A percentile compares a stretch with the other conserved stretches of the same genome.
Evolutionary conservation across 2,888 invertebrate genomes (phyloP).

Genomic region (Embidobia sp.): DNA sequence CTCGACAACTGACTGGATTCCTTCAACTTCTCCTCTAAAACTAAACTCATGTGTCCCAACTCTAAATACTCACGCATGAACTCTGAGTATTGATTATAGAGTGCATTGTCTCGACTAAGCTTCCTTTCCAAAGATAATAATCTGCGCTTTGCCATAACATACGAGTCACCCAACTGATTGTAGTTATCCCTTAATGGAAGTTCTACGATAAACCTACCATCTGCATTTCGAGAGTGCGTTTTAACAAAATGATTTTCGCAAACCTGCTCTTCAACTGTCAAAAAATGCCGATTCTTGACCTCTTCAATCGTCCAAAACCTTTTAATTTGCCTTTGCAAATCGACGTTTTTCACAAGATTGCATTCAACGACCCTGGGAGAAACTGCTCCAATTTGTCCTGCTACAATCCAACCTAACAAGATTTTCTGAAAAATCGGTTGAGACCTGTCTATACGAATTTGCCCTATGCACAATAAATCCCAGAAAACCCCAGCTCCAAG

Average conservation of each 20-base stretch:
- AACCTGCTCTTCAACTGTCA: constrained; percentile 54
- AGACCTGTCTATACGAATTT: constrained; percentile 1
- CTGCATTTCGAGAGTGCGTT: constrained; percentile 23
- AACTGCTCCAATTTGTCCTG: constrained; percentile 12
- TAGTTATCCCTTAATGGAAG: constrained; percentile 25
- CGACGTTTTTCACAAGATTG: neutral
- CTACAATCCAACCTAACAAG: constrained; percentile 40
- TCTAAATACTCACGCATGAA: constrained; percentile 59
- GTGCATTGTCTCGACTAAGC: neutral
- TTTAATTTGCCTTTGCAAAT: constrained; percentile 20
- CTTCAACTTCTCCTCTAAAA: neutral
- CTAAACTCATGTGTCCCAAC: constrained; percentile 59
- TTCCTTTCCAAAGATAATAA: constrained; percentile 24
- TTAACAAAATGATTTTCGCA: constrained; percentile 61
- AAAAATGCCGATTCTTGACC: constrained; percentile 17
- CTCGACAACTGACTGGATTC: too few species aligned
- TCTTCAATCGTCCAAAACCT: constrained; percentile 68
- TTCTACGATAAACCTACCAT: constrained; percentile 49
- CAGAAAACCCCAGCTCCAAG: constrained; percentile 11
- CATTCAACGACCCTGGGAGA: neutral
- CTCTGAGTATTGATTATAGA: constrained; percentile 11
- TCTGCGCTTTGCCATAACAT: constrained; percentile 11
- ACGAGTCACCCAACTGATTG: constrained; percentile 16
- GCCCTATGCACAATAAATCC: constrained; percentile 8
- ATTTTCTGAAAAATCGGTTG: constrained; percentile 37